Evolutionary conservation across 2,113 vertebrate species (phyloP).

Genomic region (Heterotilapia buettikoferi): DNA sequence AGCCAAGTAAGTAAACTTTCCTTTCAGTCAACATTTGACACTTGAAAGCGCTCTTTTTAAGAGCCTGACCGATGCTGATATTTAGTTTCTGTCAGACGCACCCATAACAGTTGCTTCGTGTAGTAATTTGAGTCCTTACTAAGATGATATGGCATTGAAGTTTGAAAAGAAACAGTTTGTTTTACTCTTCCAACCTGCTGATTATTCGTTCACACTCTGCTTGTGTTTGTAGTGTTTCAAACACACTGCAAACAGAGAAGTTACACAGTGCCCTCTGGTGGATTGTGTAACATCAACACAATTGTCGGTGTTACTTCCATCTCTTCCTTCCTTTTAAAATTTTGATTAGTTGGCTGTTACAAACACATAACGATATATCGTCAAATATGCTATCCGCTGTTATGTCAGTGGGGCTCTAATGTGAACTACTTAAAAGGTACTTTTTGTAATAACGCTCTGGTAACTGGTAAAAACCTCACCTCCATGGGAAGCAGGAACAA

Average conservation of each 20-base stretch:
- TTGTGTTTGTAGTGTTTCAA: neutral
- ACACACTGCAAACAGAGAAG: neutral
- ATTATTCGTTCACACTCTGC: neutral
- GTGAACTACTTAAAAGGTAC: neutral
- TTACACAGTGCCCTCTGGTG: neutral
- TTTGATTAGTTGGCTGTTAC: neutral
- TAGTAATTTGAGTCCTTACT: neutral
- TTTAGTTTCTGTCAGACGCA: neutral
- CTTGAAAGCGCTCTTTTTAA: rapidly evolving
- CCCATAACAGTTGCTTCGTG: neutral
- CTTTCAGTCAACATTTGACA: neutral
- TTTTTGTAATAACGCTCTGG: neutral
- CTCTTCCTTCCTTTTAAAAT: neutral
- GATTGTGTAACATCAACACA: neutral
- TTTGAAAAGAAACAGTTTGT: neutral
- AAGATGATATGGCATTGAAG: neutral
- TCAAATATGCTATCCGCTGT: rapidly evolving
- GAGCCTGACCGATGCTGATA: neutral
- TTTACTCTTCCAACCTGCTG: neutral
- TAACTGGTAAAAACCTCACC: neutral
- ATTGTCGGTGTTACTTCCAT: neutral
- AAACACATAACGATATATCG: neutral
- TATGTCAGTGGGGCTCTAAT: neutral
- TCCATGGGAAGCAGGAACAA: neutral
- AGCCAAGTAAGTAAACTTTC: conserved; percentile 76